phyloP scores from a whole-genome alignment of 2,113 vertebrate genomes.

The Megaceryle torquata region DNA sequence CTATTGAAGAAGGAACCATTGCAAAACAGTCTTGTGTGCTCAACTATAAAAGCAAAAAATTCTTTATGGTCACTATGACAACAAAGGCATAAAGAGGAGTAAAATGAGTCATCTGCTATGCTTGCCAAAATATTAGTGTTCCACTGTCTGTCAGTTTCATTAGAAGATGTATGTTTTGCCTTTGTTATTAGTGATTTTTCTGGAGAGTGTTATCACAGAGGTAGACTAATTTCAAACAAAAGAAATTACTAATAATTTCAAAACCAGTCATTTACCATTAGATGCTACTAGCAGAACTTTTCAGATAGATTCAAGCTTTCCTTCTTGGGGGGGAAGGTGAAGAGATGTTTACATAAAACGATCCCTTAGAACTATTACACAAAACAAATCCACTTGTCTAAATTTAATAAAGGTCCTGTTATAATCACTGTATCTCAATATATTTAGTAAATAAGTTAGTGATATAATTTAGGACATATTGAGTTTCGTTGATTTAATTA shows the following conservation, averaged over 20 bases:
- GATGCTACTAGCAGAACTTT: background rate
- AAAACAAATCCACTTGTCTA: background rate
- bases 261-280: background rate
- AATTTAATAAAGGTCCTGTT: background rate
- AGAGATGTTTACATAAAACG: background rate
- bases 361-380: background rate
- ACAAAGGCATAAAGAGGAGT: background rate
- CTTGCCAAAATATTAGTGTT: background rate
- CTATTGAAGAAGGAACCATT: background rate
- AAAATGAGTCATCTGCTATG: background rate
- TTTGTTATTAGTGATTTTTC: background rate
- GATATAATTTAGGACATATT: background rate
- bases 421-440: background rate
- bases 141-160: background rate
- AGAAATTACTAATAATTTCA: background rate
- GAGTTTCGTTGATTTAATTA: background rate
- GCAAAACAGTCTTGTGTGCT: background rate
- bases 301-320: background rate
- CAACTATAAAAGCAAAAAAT: background rate
- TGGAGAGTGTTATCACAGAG: background rate
- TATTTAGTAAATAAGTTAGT: background rate
- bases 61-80: background rate
- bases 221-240: background rate
- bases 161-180: background rate
- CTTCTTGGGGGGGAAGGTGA: background rate